These are phyloP conservation scores for Alces alces DNA, from an alignment of 2,113 vertebrate species.

Conservation along the genomic window DNA sequence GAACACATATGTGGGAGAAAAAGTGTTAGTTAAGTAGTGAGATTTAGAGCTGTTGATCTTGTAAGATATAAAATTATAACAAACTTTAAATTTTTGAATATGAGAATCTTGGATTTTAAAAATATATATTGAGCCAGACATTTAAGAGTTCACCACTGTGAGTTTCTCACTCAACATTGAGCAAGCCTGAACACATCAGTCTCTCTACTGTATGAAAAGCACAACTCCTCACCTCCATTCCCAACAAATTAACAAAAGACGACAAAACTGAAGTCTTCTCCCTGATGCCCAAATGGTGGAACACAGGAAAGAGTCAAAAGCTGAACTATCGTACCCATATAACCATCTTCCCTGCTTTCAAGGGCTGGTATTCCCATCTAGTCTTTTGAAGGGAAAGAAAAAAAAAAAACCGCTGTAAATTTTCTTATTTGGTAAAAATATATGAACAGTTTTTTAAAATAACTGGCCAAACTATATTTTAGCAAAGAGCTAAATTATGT, in stretches of 20 bases:
- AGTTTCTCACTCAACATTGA: not conserved
- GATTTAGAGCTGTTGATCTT: not conserved
- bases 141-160: not conserved
- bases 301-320: not conserved
- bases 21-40: not conserved
- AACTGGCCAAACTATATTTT: not conserved
- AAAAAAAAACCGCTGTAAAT: not conserved
- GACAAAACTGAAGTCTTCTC: constrained; percentile 12
- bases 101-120: constrained; percentile 14
- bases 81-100: not conserved
- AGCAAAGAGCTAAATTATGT: not conserved
- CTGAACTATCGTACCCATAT: not conserved
- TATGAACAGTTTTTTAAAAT: not conserved
- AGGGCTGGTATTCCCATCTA: not conserved
- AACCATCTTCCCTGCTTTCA: not conserved
- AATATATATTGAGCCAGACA: not conserved
- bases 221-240: not conserved
- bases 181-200: not conserved
- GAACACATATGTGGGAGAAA: not conserved
- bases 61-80: not conserved
- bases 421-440: not conserved
- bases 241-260: constrained; percentile 18
- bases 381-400: not conserved
- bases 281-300: not conserved
- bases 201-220: not conserved